Evolutionary conservation across 2,113 vertebrate species (phyloP).

Genomic region (Oenanthe melanoleuca): DNA sequence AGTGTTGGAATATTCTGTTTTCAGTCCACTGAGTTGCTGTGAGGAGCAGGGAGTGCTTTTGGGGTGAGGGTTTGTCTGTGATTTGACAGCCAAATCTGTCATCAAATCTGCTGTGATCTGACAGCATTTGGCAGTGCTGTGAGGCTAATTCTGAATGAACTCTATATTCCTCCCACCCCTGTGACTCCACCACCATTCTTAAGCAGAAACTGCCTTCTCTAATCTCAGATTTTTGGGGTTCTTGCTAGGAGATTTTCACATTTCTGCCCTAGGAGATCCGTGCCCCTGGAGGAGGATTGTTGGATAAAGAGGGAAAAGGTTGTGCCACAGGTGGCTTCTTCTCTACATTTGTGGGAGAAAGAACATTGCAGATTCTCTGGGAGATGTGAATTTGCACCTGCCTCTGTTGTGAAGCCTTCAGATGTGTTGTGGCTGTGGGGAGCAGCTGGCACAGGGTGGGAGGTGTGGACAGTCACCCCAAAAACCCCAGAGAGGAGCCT

Average conservation of each 20-base stretch:
- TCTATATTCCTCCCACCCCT: not conserved
- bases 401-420: not conserved
- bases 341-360: accelerated
- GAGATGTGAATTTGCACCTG: not conserved
- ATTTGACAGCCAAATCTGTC: not conserved
- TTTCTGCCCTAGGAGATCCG: not conserved
- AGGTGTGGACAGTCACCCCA: accelerated
- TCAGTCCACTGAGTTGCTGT: not conserved
- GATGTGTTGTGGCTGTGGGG: not conserved
- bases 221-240: not conserved
- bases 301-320: not conserved
- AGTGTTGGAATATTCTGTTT: not conserved
- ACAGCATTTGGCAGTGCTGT: not conserved
- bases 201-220: not conserved
- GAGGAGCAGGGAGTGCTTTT: not conserved
- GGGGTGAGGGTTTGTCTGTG: not conserved
- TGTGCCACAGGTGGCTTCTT: not conserved
- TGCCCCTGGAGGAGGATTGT: not conserved
- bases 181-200: not conserved
- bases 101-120: not conserved
- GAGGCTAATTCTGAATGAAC: not conserved
- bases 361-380: not conserved
- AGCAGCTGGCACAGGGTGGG: not conserved
- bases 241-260: not conserved
- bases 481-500: not conserved